phyloP scores from a whole-genome alignment of 2,888 invertebrate species.

The Scelioninae gen. 2 region DNA sequence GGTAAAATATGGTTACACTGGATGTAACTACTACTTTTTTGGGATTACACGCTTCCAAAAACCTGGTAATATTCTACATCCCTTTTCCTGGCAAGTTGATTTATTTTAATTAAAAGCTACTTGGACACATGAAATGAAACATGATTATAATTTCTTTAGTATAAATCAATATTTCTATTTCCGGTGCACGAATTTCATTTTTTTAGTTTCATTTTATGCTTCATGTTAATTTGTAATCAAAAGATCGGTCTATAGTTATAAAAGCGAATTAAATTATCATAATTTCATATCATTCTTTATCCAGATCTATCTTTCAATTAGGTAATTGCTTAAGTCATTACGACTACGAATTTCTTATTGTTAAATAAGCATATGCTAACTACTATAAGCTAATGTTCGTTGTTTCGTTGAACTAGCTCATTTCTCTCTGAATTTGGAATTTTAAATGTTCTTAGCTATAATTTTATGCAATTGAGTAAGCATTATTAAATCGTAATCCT shows the following conservation, averaged over 20 bases:
- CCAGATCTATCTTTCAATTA: background rate
- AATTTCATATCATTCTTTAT: background rate
- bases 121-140: too few relatives aligned
- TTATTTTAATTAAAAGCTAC: too few relatives aligned
- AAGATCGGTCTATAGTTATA: background rate
- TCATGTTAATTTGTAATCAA: too few relatives aligned
- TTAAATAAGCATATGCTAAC: slow-evolving; percentile 5
- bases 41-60: too few relatives aligned
- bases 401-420: background rate
- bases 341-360: background rate
- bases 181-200: too few relatives aligned
- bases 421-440: background rate
- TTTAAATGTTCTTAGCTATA: background rate
- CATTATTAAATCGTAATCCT: background rate
- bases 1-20: too few relatives aligned
- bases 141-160: too few relatives aligned
- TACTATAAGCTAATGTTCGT: background rate
- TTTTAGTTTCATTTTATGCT: too few relatives aligned
- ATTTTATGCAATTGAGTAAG: background rate
- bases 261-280: background rate
- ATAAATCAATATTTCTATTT: too few relatives aligned
- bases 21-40: too few relatives aligned
- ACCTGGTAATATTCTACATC: too few relatives aligned
- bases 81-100: too few relatives aligned
- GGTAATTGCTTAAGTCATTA: background rate